These are phyloP conservation scores for Drosophila tsacasi DNA, from an alignment of 1,140 invertebrate genomes.

Conservation along the genomic window DNA sequence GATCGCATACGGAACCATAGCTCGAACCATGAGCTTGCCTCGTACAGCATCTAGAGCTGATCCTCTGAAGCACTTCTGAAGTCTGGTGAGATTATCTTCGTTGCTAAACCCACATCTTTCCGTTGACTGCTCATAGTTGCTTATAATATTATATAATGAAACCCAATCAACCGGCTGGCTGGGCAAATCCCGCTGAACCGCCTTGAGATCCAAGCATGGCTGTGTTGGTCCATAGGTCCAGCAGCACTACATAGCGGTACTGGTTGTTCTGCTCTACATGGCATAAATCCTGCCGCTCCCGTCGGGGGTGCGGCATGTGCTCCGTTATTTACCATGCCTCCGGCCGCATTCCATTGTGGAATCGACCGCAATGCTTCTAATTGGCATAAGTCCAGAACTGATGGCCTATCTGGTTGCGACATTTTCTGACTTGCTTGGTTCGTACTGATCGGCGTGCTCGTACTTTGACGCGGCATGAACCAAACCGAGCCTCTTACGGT, in stretches of 20 bases:
- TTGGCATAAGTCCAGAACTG: neutral
- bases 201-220: too few species aligned
- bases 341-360: too few species aligned
- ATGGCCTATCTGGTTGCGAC: neutral
- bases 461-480: neutral
- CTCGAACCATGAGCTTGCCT: neutral
- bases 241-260: too few species aligned
- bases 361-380: too few species aligned
- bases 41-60: neutral
- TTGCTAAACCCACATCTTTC: neutral
- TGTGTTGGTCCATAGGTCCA: too few species aligned
- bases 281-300: too few species aligned
- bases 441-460: neutral
- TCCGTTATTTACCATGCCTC: too few species aligned
- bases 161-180: neutral
- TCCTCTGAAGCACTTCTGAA: neutral
- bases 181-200: too few species aligned
- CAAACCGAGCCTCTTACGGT: neutral
- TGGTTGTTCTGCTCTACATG: too few species aligned
- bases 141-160: too few species aligned
- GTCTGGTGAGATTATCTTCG: neutral
- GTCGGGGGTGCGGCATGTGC: too few species aligned
- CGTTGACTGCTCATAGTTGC: too few species aligned
- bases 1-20: slow-evolving; percentile 2
- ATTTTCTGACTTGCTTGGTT: neutral